Base-by-base conservation (phyloP, 2,113 vertebrate species). In the Falco punctatus region DNA sequence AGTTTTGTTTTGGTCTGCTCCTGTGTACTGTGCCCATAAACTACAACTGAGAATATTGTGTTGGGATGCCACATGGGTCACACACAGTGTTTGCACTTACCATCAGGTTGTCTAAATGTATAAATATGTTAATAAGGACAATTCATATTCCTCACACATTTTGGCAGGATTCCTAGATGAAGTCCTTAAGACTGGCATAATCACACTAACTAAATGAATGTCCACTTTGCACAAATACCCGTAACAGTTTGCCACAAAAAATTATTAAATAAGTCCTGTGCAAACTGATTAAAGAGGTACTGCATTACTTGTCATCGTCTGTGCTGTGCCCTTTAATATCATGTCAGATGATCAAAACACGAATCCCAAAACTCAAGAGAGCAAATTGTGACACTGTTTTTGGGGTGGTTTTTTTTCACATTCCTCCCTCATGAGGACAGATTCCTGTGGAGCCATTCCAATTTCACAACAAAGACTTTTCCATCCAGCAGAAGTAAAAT, bases 341-440 rank as follows among this genome's bases (percentile, higher is more conserved):
- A 79, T 2, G 4, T 83, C 92, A 81, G 54, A 92, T 0, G 1
- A 96, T 87, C 89, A 95, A 94, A 95, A 78, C 46, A 66, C 49
- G 71, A 96, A 84, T 42, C 61, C 52, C 55, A 78, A 62, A 91
- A 80, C 65, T 35, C 27, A 79, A 35, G 54, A 91, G 88, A 94
- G 46, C 70, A 81, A 91, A 97, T 58, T n/a, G 38, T 95, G 57
- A 93, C 81, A 55, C 17, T 81, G 35, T 13, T 88, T 86, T 74
- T 14, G 38, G 38, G 38, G 38, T 38, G 38, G 38, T 38, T 33
- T 89, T 96, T 75, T 75, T 89, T 80, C 92, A 91, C 81, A 94
- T 94, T 97, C 95, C 66, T 92, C 51, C 40, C 73, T 67, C 81
- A 90, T 89, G 91, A 94, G 81, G 70, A 87, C 92, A 95, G 81